Evolutionary conservation across 2,888 invertebrate species (phyloP).

Genomic region (Hypomecis punctinalis): DNA sequence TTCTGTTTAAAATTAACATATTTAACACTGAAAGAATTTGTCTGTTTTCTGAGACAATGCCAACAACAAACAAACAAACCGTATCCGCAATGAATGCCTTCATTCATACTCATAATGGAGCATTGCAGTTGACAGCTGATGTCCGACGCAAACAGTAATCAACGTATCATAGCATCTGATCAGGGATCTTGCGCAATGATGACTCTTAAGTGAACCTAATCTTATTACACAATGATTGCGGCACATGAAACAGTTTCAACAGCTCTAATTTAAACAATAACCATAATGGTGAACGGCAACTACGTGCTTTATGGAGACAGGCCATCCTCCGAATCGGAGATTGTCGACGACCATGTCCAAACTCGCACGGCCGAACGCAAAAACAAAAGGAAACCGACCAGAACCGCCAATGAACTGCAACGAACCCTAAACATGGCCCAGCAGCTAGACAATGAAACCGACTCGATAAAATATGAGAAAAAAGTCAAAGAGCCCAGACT

Average conservation of each 20-base stretch:
- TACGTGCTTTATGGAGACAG: constrained; percentile 77
- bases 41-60: constrained; percentile 55
- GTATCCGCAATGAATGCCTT: constrained; percentile 55
- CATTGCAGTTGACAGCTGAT: constrained; percentile 45
- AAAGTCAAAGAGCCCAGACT: constrained; percentile 75
- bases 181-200: constrained; percentile 42
- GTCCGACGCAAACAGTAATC: constrained; percentile 42
- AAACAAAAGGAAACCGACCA: constrained; percentile 64
- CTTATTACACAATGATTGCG: constrained; percentile 53
- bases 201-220: constrained; percentile 43
- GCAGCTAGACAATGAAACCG: constrained; percentile 77
- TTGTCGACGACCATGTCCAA: constrained; percentile 76
- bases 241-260: constrained; percentile 45
- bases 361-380: constrained; percentile 70
- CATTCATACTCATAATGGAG: constrained; percentile 57
- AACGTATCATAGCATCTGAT: constrained; percentile 38
- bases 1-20: constrained; percentile 61
- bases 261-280: constrained; percentile 35
- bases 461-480: constrained; percentile 77
- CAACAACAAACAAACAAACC: constrained; percentile 76
- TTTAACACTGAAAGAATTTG: constrained; percentile 68
- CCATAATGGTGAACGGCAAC: constrained; percentile 81
- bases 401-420: constrained; percentile 72
- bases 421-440: constrained; percentile 68
- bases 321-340: constrained; percentile 76